Percentiles rank a stretch among this genome's conserved stretches.
Conservation (phyloP, 2,113 vertebrate species). For the Ancistrus triradiatus region DNA sequence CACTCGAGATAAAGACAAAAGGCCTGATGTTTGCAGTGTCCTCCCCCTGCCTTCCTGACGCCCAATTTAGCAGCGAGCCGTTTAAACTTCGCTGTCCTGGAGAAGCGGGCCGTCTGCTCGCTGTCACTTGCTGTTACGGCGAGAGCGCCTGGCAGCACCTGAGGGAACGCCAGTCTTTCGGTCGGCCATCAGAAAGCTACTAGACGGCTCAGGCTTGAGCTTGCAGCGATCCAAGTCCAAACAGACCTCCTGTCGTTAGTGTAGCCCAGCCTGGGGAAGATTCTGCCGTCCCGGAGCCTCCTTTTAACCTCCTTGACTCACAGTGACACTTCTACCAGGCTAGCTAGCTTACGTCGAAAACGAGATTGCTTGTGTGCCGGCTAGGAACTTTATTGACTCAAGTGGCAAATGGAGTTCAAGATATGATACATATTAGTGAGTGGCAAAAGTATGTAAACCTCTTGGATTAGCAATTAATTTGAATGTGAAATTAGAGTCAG, state of each 20-base stretch:
- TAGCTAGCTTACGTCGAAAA: too few species aligned
- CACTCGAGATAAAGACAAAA: slow-evolving; percentile 41
- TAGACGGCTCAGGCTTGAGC: slow-evolving; percentile 57
- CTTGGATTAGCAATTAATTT: too few species aligned
- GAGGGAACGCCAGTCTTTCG: slow-evolving; percentile 71
- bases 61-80: slow-evolving; percentile 51
- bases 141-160: slow-evolving; percentile 71
- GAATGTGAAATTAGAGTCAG: too few species aligned
- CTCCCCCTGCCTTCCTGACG: slow-evolving; percentile 27
- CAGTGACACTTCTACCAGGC: slow-evolving; percentile 22
- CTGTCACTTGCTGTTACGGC: slow-evolving; percentile 80
- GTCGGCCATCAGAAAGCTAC: slow-evolving; percentile 60
- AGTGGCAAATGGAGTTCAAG: too few species aligned
- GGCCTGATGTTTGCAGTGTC: slow-evolving; percentile 30
- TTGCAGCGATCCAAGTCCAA: slow-evolving; percentile 19
- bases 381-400: too few species aligned
- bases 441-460: too few species aligned
- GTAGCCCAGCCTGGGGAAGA: not conserved
- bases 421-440: too few species aligned
- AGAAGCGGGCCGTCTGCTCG: slow-evolving; percentile 76
- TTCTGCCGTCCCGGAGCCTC: slow-evolving; percentile 5
- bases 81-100: slow-evolving; percentile 58
- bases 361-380: too few species aligned
- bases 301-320: slow-evolving; percentile 4
- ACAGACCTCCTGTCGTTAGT: slow-evolving; percentile 21